Evolutionary conservation across 2,888 invertebrate species (phyloP).

Genomic region (Eupithecia abbreviata): DNA sequence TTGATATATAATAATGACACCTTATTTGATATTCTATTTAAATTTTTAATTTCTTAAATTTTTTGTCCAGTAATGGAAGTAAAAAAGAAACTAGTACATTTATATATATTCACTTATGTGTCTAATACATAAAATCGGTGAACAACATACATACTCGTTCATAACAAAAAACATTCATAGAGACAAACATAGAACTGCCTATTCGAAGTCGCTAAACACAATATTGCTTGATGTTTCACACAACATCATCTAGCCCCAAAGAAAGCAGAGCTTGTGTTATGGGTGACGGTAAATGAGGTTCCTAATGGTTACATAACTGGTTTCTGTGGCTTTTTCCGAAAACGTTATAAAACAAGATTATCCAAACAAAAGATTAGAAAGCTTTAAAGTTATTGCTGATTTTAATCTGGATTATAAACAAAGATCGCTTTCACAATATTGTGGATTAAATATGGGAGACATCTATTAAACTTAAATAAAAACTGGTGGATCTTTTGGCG

Average conservation of each 20-base stretch:
- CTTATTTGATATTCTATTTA: no score
- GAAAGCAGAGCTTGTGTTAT: not conserved
- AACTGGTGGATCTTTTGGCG: not conserved
- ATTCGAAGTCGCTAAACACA: not conserved
- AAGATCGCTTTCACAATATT: constrained; percentile 53
- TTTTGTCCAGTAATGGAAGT: no score
- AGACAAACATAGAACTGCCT: no score
- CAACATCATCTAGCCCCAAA: not conserved
- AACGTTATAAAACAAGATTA: constrained; percentile 13
- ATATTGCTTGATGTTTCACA: not conserved
- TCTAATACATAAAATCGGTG: no score
- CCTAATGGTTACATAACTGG: not conserved
- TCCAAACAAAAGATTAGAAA: constrained; percentile 55
- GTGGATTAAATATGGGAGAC: constrained; percentile 37
- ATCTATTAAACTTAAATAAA: not conserved
- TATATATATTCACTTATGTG: no score
- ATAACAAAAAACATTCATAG: no score
- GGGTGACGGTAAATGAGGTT: not conserved
- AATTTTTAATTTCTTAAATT: no score
- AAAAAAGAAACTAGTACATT: no score
- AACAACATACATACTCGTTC: no score
- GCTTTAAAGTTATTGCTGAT: constrained; percentile 47
- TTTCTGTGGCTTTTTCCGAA: not conserved
- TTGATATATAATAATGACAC: no score
- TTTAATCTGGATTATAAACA: constrained; percentile 51